Percentiles rank a stretch among this genome's conserved stretches.
phyloP scores from a whole-genome alignment of 1,140 invertebrate species.

The Dysdera silvatica region DNA sequence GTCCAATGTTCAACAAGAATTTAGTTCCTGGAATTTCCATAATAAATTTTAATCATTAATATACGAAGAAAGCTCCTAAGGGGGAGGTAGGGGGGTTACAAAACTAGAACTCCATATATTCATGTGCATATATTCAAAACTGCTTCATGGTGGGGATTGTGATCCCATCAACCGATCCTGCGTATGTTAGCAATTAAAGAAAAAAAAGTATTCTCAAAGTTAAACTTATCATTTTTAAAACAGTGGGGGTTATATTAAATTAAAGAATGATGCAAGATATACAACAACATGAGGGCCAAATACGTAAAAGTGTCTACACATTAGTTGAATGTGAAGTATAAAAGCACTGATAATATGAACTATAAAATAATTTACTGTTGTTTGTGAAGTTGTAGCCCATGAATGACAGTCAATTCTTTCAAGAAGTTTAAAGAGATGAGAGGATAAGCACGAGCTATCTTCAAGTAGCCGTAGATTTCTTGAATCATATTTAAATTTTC shows the following conservation, averaged over 20 bases:
- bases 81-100: too few relatives aligned
- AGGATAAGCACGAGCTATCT: constrained; percentile 69
- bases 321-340: neutral
- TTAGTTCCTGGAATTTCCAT: too few relatives aligned
- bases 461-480: constrained; percentile 68
- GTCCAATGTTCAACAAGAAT: too few relatives aligned
- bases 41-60: too few relatives aligned
- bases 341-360: neutral
- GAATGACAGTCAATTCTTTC: constrained; percentile 62
- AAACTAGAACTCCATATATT: too few relatives aligned
- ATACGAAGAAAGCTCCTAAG: too few relatives aligned
- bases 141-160: too few relatives aligned
- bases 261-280: neutral
- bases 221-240: too few relatives aligned
- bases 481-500: constrained; percentile 64
- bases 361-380: constrained; percentile 44
- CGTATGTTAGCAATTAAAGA: neutral
- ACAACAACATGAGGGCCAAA: too few relatives aligned
- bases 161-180: too few relatives aligned
- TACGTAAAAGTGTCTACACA: neutral
- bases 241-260: too few relatives aligned
- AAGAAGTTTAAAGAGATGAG: constrained; percentile 79
- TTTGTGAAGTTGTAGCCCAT: constrained; percentile 52
- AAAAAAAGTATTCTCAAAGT: neutral
- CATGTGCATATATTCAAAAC: too few relatives aligned